Conservation (phyloP, 1,140 invertebrate genomes). For the Tetragonula clypearis region DNA sequence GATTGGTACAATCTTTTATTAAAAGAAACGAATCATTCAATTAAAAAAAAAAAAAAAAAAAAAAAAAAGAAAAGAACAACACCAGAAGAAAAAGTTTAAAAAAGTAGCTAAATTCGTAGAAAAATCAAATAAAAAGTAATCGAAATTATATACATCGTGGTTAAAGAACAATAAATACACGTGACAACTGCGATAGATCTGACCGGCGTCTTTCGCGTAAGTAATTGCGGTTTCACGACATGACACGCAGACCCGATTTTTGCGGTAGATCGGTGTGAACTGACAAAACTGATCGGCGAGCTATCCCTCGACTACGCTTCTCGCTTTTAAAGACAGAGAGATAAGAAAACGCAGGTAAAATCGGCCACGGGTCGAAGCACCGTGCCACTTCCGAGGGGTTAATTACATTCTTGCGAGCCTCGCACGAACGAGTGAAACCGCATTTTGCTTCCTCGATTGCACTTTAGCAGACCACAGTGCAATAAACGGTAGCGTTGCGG, state of each 20-base stretch:
- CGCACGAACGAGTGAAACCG: constrained; percentile 71
- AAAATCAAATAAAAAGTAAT: neutral
- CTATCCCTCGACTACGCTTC: neutral
- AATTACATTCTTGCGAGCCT: constrained; percentile 69
- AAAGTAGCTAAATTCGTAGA: too few relatives aligned
- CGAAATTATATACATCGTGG: neutral
- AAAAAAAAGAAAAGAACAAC: neutral
- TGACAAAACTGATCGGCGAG: constrained; percentile 29
- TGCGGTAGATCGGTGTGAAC: constrained; percentile 54
- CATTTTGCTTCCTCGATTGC: constrained; percentile 71
- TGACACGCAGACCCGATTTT: constrained; percentile 56
- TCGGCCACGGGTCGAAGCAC: constrained; percentile 32
- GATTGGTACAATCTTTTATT: neutral
- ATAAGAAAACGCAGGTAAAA: constrained; percentile 38
- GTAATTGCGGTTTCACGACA: constrained; percentile 65
- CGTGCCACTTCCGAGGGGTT: constrained; percentile 64
- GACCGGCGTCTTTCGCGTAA: constrained; percentile 40
- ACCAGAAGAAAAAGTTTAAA: too few relatives aligned
- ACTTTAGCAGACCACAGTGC: constrained; percentile 72
- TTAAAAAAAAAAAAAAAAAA: neutral
- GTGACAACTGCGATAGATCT: constrained; percentile 38
- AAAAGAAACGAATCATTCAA: neutral
- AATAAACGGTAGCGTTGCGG: constrained; percentile 70
- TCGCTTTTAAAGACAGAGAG: constrained; percentile 2
- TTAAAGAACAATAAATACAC: constrained; percentile 15